Conservation (phyloP, 2,888 invertebrate species). For the Pterobdella sp. region DNA sequence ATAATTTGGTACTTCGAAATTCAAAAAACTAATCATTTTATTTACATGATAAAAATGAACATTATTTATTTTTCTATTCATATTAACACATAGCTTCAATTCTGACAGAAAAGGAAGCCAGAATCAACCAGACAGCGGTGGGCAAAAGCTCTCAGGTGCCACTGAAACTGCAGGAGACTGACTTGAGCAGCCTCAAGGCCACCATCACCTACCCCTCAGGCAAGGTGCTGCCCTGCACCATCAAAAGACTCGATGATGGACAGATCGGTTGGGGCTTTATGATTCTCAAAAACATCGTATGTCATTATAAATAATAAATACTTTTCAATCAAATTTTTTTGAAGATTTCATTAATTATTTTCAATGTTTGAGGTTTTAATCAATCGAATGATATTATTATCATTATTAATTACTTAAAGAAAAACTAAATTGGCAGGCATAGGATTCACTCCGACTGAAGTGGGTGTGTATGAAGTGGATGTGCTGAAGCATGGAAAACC, state of each 20-base stretch:
- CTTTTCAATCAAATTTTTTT: background rate
- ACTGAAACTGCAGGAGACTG: conserved; percentile 79
- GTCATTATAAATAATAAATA: background rate
- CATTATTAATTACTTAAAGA: background rate
- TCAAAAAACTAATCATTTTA: background rate
- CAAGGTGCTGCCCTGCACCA: conserved; percentile 92
- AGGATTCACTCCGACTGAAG: conserved; percentile 89
- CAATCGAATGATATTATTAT: no score
- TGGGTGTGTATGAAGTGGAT: conserved; percentile 86
- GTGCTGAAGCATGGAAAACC: conserved; percentile 74
- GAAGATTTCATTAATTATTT: no score
- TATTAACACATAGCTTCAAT: background rate
- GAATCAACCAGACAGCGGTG: conserved; percentile 90
- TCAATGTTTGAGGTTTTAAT: no score
- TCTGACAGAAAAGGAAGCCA: conserved; percentile 71
- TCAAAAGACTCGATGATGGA: conserved; percentile 86
- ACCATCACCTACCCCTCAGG: conserved; percentile 88
- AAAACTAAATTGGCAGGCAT: conserved; percentile 59
- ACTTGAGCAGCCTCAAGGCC: conserved; percentile 70
- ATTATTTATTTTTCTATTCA: background rate
- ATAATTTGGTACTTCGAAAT: background rate
- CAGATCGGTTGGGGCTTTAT: conserved; percentile 63
- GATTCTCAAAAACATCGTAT: background rate
- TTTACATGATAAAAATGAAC: background rate
- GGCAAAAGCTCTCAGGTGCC: conserved; percentile 94